Evolutionary conservation across 2,888 invertebrate species (phyloP).

Genomic region (Apotomis capreana): DNA sequence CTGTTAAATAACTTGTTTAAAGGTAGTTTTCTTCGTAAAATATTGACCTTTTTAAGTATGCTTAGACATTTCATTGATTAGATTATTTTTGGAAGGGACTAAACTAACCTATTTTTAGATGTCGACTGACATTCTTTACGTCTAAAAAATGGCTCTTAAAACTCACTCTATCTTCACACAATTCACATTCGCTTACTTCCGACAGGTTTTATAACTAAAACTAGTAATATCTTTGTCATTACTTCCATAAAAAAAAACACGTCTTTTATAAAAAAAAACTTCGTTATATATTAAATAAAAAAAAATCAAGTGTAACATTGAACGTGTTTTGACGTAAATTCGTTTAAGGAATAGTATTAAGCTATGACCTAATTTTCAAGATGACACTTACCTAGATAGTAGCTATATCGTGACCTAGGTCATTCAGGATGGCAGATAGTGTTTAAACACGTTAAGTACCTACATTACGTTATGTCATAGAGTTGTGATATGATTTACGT

Average conservation of each 20-base stretch:
- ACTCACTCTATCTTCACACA: not conserved
- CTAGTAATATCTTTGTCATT: not conserved
- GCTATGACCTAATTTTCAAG: slow-evolving; percentile 64
- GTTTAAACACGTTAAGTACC: slow-evolving; percentile 9
- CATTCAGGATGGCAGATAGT: slow-evolving; percentile 43
- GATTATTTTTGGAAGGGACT: slow-evolving; percentile 27
- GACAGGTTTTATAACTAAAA: not conserved
- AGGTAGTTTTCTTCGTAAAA: not conserved
- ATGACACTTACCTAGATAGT: slow-evolving; percentile 57
- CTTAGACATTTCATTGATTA: slow-evolving; percentile 21
- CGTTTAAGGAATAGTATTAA: not conserved
- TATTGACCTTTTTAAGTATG: not conserved
- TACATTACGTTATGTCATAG: slow-evolving; percentile 43
- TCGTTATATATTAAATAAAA: not conserved
- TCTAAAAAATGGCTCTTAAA: not conserved
- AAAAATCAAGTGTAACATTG: not conserved
- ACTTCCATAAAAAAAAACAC: not conserved
- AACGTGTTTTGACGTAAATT: not conserved
- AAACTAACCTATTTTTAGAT: slow-evolving; percentile 35
- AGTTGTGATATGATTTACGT: not conserved
- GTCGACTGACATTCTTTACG: not conserved
- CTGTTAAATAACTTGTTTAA: not conserved
- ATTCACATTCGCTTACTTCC: not conserved
- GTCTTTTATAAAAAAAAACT: not conserved
- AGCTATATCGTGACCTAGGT: slow-evolving; percentile 65